These are phyloP conservation scores for Caenorhabditis sp. DNA, from an alignment of 2,888 invertebrate species.

Conservation along the genomic window DNA sequence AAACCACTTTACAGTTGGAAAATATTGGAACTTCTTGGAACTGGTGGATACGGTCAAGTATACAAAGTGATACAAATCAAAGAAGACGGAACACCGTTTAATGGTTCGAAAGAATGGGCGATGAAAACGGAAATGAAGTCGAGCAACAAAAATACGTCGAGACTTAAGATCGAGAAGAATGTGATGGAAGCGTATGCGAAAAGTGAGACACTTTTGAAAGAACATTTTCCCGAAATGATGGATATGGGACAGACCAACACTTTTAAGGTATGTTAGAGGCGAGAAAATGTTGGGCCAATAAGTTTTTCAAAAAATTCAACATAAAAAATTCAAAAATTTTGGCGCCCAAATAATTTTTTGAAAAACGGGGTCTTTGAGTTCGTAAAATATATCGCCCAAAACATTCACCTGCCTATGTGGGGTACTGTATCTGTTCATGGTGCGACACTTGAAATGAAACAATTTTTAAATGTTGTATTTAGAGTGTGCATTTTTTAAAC, in stretches of 20 bases:
- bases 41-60: slow-evolving; percentile 39
- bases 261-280: slow-evolving; percentile 12
- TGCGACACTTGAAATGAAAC: too few relatives aligned
- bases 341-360: too few relatives aligned
- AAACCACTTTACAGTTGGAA: slow-evolving; percentile 25
- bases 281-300: background rate
- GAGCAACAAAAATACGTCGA: slow-evolving; percentile 10
- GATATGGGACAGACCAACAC: slow-evolving; percentile 21
- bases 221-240: slow-evolving; percentile 29
- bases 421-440: too few relatives aligned
- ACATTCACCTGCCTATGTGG: too few relatives aligned
- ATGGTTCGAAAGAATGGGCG: slow-evolving; percentile 11
- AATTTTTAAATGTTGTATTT: too few relatives aligned
- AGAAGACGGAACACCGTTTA: slow-evolving; percentile 3
- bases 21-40: slow-evolving; percentile 25
- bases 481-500: too few relatives aligned
- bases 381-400: too few relatives aligned
- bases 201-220: slow-evolving; percentile 6
- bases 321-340: too few relatives aligned
- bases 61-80: slow-evolving; percentile 35
- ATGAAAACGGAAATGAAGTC: slow-evolving; percentile 33
- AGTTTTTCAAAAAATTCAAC: background rate
- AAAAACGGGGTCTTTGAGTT: too few relatives aligned
- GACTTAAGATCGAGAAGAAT: slow-evolving; percentile 37
- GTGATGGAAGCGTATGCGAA: slow-evolving; percentile 28